phyloP scores from a whole-genome alignment of 1,140 invertebrate species.

The Drosophila rhopaloa region DNA sequence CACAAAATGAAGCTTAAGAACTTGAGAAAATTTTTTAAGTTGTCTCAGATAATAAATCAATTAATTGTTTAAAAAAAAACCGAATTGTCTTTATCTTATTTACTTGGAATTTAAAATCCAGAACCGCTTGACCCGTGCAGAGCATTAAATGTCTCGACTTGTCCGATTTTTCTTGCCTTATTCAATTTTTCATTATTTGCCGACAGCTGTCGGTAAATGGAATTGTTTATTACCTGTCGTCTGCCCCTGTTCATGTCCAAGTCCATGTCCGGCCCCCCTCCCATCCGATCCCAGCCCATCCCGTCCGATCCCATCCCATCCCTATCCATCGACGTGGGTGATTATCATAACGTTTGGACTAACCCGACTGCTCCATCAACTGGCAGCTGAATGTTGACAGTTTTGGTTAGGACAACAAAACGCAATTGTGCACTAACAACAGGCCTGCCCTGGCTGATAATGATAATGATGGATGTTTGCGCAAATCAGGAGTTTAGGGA shows the following conservation, averaged over 20 bases:
- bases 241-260: conserved; percentile 30
- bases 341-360: conserved; percentile 73
- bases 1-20: no score
- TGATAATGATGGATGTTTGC: conserved; percentile 38
- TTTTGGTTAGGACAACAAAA: conserved; percentile 65
- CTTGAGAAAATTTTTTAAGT: no score
- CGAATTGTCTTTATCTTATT: no score
- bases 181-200: conserved; percentile 80
- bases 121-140: neutral
- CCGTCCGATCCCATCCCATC: no score
- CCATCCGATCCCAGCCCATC: neutral
- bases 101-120: neutral
- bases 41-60: neutral
- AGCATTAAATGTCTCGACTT: neutral
- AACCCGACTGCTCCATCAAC: conserved; percentile 31
- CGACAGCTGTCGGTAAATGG: conserved; percentile 81
- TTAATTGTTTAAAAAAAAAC: no score
- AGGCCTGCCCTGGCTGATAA: conserved; percentile 6
- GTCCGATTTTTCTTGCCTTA: conserved; percentile 20
- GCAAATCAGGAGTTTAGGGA: conserved; percentile 19
- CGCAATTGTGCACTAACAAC: conserved; percentile 54
- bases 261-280: conserved; percentile 20
- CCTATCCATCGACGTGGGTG: conserved; percentile 26
- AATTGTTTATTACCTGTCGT: conserved; percentile 79
- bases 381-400: conserved; percentile 65